phyloP scores from a whole-genome alignment of 2,888 invertebrate genomes.

The Campoplex capitator region DNA sequence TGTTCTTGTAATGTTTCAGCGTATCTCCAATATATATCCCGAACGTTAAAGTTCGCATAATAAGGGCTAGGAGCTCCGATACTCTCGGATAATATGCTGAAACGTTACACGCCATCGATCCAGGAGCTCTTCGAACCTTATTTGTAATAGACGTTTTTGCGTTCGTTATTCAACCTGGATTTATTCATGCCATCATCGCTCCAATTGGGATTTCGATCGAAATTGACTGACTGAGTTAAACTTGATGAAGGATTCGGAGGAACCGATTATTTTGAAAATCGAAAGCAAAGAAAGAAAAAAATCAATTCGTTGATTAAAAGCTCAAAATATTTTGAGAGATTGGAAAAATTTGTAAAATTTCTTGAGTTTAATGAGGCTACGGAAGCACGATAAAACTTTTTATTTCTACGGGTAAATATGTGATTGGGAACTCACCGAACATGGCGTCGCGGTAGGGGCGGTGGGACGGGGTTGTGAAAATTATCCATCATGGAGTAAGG shows the following conservation, averaged over 20 bases:
- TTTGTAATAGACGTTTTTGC: neutral
- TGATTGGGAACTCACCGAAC: slow-evolving; percentile 79
- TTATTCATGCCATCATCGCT: neutral
- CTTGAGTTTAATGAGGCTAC: neutral
- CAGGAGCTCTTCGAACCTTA: no score
- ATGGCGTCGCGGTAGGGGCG: slow-evolving; percentile 82
- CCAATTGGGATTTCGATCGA: neutral
- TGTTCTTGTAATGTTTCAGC: no score
- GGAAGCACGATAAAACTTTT: neutral
- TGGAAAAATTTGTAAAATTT: no score
- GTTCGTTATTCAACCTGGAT: neutral
- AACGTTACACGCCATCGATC: no score
- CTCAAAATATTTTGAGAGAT: no score
- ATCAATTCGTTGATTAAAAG: no score
- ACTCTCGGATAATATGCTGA: no score
- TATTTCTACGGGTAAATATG: slow-evolving; percentile 16
- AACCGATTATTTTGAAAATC: neutral
- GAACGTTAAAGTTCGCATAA: no score
- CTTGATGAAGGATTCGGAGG: neutral
- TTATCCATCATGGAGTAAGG: slow-evolving; percentile 84
- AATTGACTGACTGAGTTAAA: neutral
- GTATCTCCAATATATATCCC: no score
- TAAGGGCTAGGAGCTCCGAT: no score
- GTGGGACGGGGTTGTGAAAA: slow-evolving; percentile 83
- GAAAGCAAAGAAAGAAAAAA: no score